phyloP scores from a whole-genome alignment of 1,140 invertebrate species.

The Caenorhabditis briggsae region DNA sequence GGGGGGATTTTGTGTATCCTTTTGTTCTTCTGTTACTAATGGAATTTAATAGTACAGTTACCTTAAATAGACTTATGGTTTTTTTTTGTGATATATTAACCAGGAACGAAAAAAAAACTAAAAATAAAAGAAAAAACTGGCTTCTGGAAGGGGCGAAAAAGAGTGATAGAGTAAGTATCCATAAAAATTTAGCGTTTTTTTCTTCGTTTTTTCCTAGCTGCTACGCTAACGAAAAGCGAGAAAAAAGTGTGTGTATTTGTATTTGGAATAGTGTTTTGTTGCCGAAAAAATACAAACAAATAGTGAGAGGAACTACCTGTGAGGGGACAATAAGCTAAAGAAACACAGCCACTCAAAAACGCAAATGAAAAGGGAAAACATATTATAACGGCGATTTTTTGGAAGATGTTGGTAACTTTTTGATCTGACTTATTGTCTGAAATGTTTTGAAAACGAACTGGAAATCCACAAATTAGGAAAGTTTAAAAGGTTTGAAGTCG shows the following conservation, averaged over 20 bases:
- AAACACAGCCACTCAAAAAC: too few relatives aligned
- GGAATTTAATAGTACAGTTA: too few relatives aligned
- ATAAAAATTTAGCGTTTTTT: slow-evolving; percentile 32
- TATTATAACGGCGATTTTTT: too few relatives aligned
- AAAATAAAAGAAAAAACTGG: neutral
- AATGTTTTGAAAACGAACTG: too few relatives aligned
- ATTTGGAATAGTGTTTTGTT: slow-evolving; percentile 1
- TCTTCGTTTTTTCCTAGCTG: neutral
- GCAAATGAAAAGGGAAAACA: too few relatives aligned
- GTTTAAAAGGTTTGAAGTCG: too few relatives aligned
- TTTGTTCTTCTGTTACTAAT: neutral
- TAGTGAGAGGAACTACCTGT: too few relatives aligned
- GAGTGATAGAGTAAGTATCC: neutral
- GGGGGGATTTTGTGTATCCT: neutral
- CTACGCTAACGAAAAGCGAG: neutral
- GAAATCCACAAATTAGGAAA: too few relatives aligned
- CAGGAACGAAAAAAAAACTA: slow-evolving; percentile 5
- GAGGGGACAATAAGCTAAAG: too few relatives aligned
- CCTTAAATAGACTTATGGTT: neutral
- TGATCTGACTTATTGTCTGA: too few relatives aligned
- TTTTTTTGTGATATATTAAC: neutral
- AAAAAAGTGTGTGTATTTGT: neutral
- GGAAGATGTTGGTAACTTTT: too few relatives aligned
- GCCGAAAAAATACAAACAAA: neutral
- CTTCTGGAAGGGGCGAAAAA: neutral